Conservation (phyloP, 1,140 invertebrate genomes). For the Venustaconcha ellipsiformis region DNA sequence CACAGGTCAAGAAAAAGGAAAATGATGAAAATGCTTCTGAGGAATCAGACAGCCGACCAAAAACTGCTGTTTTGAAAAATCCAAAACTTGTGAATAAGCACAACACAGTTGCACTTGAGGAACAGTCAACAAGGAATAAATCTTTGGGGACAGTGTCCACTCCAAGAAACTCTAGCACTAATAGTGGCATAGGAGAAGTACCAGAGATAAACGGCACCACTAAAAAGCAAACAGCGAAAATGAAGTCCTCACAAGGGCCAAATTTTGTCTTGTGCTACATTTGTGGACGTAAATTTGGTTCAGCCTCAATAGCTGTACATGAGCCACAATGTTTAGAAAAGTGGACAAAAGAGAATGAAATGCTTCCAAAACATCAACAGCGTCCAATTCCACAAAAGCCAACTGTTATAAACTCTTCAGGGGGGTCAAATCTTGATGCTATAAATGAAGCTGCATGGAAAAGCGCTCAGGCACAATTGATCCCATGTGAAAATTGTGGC, state of each 20-base stretch:
- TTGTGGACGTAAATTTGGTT: slow-evolving; percentile 78
- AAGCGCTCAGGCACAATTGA: slow-evolving; percentile 71
- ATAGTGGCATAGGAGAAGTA: slow-evolving; percentile 12
- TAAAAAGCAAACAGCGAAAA: slow-evolving; percentile 34
- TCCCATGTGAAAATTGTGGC: slow-evolving; percentile 78
- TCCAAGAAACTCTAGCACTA: background rate
- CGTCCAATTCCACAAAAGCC: slow-evolving; percentile 76
- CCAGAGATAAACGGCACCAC: slow-evolving; percentile 42
- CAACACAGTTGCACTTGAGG: slow-evolving; percentile 26
- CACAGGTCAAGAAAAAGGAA: slow-evolving; percentile 7
- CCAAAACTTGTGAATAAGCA: slow-evolving; percentile 38
- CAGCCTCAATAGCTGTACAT: slow-evolving; percentile 79
- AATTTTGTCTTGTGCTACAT: slow-evolving; percentile 79
- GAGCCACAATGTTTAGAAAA: slow-evolving; percentile 82
- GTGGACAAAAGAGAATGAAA: slow-evolving; percentile 79
- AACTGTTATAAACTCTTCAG: slow-evolving; percentile 61
- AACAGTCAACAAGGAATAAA: slow-evolving; percentile 13
- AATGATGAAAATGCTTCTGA: background rate
- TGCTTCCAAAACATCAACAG: slow-evolving; percentile 74
- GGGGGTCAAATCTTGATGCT: slow-evolving; percentile 54
- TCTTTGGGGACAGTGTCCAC: background rate
- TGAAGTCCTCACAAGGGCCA: slow-evolving; percentile 37
- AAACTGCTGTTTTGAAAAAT: slow-evolving; percentile 38
- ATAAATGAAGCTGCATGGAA: slow-evolving; percentile 67
- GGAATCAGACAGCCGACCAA: slow-evolving; percentile 22